phyloP scores from a whole-genome alignment of 1,140 invertebrate genomes.

The Venustaconcha ellipsiformis region DNA sequence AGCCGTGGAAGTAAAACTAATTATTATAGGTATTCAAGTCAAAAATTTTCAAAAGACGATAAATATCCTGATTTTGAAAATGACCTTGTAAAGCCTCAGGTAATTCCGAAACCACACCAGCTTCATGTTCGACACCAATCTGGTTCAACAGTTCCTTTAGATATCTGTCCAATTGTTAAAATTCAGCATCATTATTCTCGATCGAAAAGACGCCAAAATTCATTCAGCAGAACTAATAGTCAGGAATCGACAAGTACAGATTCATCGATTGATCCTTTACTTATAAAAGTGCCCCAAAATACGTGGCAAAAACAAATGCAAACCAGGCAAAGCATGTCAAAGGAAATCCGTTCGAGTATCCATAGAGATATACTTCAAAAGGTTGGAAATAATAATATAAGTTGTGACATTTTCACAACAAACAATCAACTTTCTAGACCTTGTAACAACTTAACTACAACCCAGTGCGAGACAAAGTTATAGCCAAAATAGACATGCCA shows the following conservation, averaged over 20 bases:
- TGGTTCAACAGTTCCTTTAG: slow-evolving; percentile 12
- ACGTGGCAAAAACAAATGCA: no score
- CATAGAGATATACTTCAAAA: no score
- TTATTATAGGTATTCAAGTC: not conserved
- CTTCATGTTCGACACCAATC: slow-evolving; percentile 1
- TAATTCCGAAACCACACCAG: not conserved
- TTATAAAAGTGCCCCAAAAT: no score
- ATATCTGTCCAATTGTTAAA: slow-evolving; percentile 34
- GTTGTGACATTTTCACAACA: no score
- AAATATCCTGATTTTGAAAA: not conserved
- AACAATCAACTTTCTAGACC: no score
- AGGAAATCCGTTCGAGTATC: no score
- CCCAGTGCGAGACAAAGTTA: no score
- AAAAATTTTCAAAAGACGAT: slow-evolving; percentile 10
- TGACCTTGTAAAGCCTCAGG: not conserved
- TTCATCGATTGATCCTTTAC: no score
- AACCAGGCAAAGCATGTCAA: no score
- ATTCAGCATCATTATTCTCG: slow-evolving; percentile 33
- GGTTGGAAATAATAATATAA: no score
- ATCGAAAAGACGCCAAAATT: slow-evolving; percentile 23
- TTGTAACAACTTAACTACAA: no score
- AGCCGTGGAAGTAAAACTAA: not conserved
- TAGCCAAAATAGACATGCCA: no score
- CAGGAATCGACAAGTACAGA: slow-evolving; percentile 1
- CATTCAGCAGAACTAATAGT: slow-evolving; percentile 16